Evolutionary conservation across 2,797 vertebrate species (phyloP).

Genomic region (Myotis vivesi): DNA sequence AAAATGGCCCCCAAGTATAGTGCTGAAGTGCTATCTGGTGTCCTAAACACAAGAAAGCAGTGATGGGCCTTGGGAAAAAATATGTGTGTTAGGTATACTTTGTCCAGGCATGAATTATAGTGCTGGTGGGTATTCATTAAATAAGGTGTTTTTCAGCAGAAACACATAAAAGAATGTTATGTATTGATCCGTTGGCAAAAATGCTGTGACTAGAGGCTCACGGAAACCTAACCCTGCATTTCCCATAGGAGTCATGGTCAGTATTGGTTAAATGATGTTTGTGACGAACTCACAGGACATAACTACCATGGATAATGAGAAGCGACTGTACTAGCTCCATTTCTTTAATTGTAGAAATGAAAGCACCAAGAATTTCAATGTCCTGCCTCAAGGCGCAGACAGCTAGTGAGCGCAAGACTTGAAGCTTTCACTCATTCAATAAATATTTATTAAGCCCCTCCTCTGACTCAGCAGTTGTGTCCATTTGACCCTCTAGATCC

Average conservation of each 20-base stretch:
- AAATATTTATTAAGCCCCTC: not conserved
- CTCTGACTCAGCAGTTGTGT: not conserved
- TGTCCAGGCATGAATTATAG: not conserved
- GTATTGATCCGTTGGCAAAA: not conserved
- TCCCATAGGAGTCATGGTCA: not conserved
- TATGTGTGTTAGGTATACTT: rapidly evolving
- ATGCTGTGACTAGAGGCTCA: not conserved
- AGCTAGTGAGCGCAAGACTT: not conserved
- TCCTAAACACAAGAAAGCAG: not conserved
- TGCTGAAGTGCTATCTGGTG: not conserved
- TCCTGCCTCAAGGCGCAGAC: not conserved
- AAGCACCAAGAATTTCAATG: not conserved
- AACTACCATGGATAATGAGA: not conserved
- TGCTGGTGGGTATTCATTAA: not conserved
- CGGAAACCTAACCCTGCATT: not conserved
- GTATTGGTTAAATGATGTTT: not conserved
- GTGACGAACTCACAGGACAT: rapidly evolving
- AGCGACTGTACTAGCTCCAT: rapidly evolving
- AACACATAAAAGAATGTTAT: not conserved
- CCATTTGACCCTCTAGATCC: constrained; percentile 7
- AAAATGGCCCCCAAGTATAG: not conserved
- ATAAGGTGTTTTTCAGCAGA: not conserved
- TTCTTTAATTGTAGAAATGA: not conserved
- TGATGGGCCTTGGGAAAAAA: not conserved
- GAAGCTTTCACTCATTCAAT: not conserved